Evolutionary conservation across 2,888 invertebrate species (phyloP).

Genomic region (Drosophila gaucha): DNA sequence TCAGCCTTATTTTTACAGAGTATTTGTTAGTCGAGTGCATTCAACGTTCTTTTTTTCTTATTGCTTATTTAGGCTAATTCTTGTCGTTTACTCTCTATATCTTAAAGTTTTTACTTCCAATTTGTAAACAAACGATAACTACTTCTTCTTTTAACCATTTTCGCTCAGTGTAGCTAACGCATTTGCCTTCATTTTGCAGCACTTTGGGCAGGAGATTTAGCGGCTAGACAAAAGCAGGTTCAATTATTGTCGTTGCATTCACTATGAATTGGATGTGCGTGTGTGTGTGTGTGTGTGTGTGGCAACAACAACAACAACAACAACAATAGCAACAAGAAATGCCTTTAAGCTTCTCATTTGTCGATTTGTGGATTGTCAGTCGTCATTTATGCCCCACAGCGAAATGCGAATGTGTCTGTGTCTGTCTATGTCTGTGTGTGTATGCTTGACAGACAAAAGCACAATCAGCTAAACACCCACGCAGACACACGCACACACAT

Average conservation of each 20-base stretch:
- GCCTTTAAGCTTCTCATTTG: conserved; percentile 34
- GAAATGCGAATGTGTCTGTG: conserved; percentile 18
- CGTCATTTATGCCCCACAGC: conserved; percentile 43
- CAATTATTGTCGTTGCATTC: conserved; percentile 57
- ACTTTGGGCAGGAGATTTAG: conserved; percentile 13
- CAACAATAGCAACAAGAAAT: conserved; percentile 3
- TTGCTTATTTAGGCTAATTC: too few species aligned
- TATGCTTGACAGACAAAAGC: conserved; percentile 48
- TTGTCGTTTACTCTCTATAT: too few species aligned
- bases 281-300: conserved; percentile 7
- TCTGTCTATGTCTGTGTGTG: conserved; percentile 1
- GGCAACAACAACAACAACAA: conserved; percentile 24
- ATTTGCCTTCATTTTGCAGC: neutral
- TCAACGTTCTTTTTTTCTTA: too few species aligned
- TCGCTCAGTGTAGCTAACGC: conserved; percentile 9
- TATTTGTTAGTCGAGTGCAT: too few species aligned
- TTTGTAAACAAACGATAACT: too few species aligned
- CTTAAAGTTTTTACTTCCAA: too few species aligned
- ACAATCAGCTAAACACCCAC: conserved; percentile 56
- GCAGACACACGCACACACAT: conserved; percentile 5
- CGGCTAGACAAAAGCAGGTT: conserved; percentile 35
- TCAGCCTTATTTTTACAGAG: too few species aligned
- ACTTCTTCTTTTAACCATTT: too few species aligned
- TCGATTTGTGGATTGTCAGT: conserved; percentile 38
- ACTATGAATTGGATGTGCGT: neutral